These are phyloP conservation scores for Myotis yumanensis DNA, from an alignment of 2,113 vertebrate species.

Conservation along the genomic window DNA sequence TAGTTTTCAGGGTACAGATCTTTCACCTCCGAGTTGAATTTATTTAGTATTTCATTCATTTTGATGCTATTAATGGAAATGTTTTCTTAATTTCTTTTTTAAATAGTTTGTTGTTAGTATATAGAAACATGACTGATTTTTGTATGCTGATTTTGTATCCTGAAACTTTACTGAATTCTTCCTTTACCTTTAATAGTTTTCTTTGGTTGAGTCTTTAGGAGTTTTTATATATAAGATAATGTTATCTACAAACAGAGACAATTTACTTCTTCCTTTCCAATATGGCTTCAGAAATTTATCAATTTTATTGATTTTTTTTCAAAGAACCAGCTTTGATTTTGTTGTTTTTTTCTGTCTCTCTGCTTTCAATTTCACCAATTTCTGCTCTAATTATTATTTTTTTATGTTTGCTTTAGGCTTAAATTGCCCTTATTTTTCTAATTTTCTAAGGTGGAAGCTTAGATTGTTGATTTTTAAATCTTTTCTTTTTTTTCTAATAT, in stretches of 20 bases:
- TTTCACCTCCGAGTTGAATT: not conserved
- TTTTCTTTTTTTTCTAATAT: not conserved
- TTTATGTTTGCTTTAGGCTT: not conserved
- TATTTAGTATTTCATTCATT: not conserved
- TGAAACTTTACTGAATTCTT: not conserved
- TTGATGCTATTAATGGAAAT: not conserved
- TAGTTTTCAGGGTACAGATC: not conserved
- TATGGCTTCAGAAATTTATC: not conserved
- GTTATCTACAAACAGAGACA: not conserved
- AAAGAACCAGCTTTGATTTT: constrained; percentile 1
- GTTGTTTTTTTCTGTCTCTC: not conserved
- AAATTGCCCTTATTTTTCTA: not conserved
- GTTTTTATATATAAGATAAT: not conserved
- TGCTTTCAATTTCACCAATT: not conserved
- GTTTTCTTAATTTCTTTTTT: not conserved
- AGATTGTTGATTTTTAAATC: not conserved
- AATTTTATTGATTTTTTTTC: not conserved
- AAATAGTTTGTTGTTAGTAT: not conserved
- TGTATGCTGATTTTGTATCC: not conserved
- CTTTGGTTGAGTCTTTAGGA: not conserved
- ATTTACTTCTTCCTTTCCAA: not conserved
- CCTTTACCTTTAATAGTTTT: not conserved
- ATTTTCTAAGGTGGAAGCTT: not conserved
- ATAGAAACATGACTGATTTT: not conserved
- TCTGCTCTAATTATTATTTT: not conserved